Conservation (phyloP, 2,113 vertebrate genomes). For the Arenaria interpres region DNA sequence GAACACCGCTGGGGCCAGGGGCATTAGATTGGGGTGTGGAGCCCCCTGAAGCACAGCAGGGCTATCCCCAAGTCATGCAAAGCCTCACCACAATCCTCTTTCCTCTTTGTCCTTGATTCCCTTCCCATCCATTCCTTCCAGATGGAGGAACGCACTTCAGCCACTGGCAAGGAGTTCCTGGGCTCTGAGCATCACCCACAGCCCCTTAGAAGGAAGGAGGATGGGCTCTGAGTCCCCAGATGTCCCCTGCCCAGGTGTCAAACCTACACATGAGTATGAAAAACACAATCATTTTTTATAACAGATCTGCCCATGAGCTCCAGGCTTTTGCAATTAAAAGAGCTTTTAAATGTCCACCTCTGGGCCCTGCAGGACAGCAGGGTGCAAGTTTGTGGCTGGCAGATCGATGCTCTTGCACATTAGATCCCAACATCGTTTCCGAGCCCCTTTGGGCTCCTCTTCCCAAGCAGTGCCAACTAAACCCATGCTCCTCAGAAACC, state of each 20-base stretch:
- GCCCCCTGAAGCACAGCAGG: not conserved
- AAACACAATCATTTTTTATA: not conserved
- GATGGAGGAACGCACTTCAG: not conserved
- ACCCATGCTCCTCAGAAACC: not conserved
- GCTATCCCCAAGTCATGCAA: not conserved
- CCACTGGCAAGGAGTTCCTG: not conserved
- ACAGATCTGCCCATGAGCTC: not conserved
- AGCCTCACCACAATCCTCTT: not conserved
- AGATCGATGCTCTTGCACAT: not conserved
- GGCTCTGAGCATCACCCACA: not conserved
- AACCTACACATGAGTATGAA: not conserved
- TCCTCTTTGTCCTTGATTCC: not conserved
- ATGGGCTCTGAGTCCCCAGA: not conserved
- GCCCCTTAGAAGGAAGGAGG: not conserved
- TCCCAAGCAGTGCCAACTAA: not conserved
- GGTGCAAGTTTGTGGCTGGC: not conserved
- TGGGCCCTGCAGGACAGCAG: not conserved
- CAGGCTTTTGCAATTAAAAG: not conserved
- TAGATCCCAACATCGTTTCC: not conserved
- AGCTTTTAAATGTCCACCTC: not conserved
- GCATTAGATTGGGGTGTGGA: not conserved
- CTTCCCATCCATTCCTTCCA: not conserved
- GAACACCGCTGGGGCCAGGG: fast-evolving
- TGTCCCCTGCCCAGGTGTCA: not conserved
- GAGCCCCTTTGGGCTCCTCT: not conserved